Conservation (phyloP, 2,797 vertebrate genomes). For the Anguilla megastoma region DNA sequence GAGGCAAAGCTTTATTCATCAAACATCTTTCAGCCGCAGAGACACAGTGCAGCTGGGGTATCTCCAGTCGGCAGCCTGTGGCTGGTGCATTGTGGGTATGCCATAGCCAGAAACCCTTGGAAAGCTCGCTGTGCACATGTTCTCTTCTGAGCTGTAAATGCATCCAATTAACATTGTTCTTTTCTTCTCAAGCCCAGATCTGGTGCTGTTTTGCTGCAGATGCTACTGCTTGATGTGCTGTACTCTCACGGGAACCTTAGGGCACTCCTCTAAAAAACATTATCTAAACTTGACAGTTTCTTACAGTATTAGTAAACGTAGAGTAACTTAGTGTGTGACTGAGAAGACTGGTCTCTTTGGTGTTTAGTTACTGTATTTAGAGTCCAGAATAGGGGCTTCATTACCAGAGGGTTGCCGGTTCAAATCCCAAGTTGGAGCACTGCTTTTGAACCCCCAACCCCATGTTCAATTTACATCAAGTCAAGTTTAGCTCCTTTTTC, state of each 20-base stretch:
- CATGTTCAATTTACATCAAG: not conserved
- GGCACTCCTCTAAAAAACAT: not conserved
- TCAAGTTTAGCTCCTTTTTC: constrained; percentile 1
- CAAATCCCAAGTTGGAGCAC: not conserved
- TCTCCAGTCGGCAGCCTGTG: not conserved
- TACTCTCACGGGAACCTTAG: not conserved
- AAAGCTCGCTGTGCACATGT: not conserved
- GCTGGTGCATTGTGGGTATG: not conserved
- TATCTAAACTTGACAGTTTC: not conserved
- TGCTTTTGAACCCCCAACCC: not conserved
- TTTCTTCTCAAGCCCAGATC: not conserved
- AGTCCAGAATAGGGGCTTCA: not conserved
- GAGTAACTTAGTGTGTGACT: not conserved
- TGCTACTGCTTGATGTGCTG: not conserved
- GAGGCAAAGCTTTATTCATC: not conserved
- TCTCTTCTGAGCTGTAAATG: not conserved
- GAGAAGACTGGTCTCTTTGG: not conserved
- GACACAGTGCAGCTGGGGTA: not conserved
- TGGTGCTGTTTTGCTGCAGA: constrained; percentile 2
- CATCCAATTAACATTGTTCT: not conserved
- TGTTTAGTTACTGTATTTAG: not conserved
- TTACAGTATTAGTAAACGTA: not conserved
- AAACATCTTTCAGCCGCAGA: not conserved
- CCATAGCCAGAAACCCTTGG: not conserved
- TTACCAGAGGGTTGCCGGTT: not conserved